Conservation (phyloP, 2,888 invertebrate species). For the Lepetodrilus schrolli region DNA sequence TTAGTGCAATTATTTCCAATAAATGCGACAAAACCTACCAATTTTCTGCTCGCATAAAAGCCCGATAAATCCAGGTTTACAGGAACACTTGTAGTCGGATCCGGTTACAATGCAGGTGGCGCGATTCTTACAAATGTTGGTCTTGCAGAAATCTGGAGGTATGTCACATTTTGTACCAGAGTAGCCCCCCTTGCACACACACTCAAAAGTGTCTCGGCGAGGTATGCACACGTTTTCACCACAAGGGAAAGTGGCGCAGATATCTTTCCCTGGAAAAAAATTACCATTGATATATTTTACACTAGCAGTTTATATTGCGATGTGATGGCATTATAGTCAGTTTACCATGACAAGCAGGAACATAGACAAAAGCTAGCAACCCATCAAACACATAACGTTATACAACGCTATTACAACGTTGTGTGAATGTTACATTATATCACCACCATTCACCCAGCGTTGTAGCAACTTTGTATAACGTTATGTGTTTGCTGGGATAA, state of each 20-base stretch:
- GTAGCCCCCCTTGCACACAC: not conserved
- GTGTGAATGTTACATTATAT: no score
- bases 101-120: not conserved
- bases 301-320: no score
- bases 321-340: no score
- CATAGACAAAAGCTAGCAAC: no score
- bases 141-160: not conserved
- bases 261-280: not conserved
- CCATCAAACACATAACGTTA: no score
- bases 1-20: no score
- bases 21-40: no score
- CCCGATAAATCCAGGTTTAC: not conserved
- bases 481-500: no score
- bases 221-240: slow-evolving; percentile 2
- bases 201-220: not conserved
- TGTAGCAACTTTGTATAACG: no score
- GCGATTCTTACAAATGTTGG: not conserved
- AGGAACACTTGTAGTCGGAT: not conserved
- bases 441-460: no score
- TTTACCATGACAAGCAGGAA: not conserved
- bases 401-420: no score
- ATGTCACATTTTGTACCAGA: slow-evolving; percentile 1
- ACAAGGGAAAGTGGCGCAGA: not conserved
- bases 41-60: not conserved
- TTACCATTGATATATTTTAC: not conserved